A percentile compares a stretch with the other conserved stretches of the same genome.
Evolutionary conservation across 1,140 invertebrate species (phyloP).

Genomic region (Polypedilum pembai): DNA sequence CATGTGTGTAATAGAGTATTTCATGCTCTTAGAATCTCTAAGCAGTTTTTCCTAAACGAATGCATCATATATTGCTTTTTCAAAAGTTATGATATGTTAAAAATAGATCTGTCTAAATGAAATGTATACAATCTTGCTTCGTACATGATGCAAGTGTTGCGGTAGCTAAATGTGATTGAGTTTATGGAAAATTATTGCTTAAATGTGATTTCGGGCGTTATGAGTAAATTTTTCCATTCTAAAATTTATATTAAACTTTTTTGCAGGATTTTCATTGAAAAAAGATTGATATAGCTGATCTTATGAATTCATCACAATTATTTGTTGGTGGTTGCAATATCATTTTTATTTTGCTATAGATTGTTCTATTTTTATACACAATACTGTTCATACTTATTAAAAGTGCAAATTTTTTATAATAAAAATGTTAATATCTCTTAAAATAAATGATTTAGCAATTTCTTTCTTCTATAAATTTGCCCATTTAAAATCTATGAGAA

Average conservation of each 20-base stretch:
- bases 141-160: neutral
- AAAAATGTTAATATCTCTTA: no score
- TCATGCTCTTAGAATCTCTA: neutral
- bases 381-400: no score
- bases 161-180: neutral
- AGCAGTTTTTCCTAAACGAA: neutral
- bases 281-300: no score
- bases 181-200: slow-evolving; percentile 6
- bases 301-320: no score
- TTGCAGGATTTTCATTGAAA: neutral
- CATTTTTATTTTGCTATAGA: no score
- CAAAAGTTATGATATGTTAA: neutral
- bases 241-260: neutral
- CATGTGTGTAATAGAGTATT: slow-evolving; percentile 4
- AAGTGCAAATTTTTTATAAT: no score
- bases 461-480: no score
- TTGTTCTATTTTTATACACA: no score
- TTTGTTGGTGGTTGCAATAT: no score
- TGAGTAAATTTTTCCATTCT: neutral
- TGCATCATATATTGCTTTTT: neutral
- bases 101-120: neutral
- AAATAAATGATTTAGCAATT: no score
- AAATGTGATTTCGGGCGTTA: neutral
- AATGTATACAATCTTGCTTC: neutral
- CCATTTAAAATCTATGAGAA: no score